These are phyloP conservation scores for Ceyx cyanopectus DNA, from an alignment of 2,113 vertebrate genomes.

Conservation along the genomic window DNA sequence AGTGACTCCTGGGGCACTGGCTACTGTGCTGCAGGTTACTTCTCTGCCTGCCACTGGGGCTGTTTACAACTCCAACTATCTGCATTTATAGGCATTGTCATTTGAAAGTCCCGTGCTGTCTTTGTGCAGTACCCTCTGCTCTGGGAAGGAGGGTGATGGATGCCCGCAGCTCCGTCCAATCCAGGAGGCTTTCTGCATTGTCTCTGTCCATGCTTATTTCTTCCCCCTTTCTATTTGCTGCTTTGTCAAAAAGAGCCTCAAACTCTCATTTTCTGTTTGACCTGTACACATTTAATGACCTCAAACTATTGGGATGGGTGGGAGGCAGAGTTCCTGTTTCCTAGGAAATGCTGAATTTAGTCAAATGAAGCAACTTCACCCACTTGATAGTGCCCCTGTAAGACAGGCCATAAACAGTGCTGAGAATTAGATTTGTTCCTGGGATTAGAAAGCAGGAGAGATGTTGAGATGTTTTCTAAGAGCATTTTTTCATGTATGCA, in stretches of 20 bases:
- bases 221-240: background rate
- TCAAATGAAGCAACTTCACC: background rate
- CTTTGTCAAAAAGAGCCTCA: background rate
- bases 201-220: background rate
- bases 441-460: background rate
- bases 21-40: constrained; percentile 51
- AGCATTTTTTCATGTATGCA: background rate
- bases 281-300: background rate
- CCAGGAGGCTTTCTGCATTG: constrained; percentile 1
- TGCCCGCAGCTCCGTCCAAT: constrained; percentile 5
- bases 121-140: constrained; percentile 54
- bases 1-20: constrained; percentile 23
- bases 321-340: background rate
- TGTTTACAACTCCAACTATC: constrained; percentile 26
- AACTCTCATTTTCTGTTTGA: background rate
- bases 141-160: constrained; percentile 33
- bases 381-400: background rate
- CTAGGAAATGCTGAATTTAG: background rate
- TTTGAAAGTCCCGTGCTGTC: constrained; percentile 50
- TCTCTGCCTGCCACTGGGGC: constrained; percentile 11
- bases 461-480: background rate
- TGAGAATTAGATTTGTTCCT: background rate
- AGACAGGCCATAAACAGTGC: background rate
- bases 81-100: constrained; percentile 57
- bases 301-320: background rate